Percentiles rank a stretch among this genome's conserved stretches.
phyloP scores from a whole-genome alignment of 2,113 vertebrate genomes.

The Ctenomys sociabilis region DNA sequence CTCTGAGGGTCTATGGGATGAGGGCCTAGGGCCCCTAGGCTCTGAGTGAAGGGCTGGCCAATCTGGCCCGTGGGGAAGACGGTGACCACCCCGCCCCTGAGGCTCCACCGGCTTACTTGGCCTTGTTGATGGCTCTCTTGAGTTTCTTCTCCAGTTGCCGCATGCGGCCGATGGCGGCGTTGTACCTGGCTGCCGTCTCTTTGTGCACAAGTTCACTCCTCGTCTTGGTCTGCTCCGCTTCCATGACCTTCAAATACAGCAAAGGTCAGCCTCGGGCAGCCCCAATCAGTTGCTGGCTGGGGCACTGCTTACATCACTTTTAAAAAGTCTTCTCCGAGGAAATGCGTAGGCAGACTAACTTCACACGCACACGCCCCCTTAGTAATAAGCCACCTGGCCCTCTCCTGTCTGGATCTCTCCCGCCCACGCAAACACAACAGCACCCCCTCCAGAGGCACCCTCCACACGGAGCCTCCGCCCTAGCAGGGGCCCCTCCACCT shows the following conservation, averaged over 20 bases:
- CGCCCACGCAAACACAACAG: background rate
- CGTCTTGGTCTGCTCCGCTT: constrained; percentile 95
- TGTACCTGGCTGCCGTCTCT: constrained; percentile 96
- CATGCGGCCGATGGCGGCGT: constrained; percentile 93
- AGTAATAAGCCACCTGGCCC: fast-evolving
- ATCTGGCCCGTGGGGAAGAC: background rate
- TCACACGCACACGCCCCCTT: too few relatives aligned
- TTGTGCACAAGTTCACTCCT: constrained; percentile 95
- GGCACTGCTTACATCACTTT: background rate
- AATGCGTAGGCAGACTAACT: background rate
- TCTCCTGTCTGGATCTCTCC: background rate
- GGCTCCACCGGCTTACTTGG: constrained; percentile 88
- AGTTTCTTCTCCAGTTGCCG: constrained; percentile 98
- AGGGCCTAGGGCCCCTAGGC: background rate
- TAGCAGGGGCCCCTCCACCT: background rate
- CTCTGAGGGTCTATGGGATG: too few relatives aligned
- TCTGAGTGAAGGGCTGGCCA: background rate
- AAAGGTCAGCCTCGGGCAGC: background rate
- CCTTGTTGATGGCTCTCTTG: constrained; percentile 97
- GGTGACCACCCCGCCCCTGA: fast-evolving
- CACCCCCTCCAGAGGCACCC: background rate
- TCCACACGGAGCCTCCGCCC: background rate
- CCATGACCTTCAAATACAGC: constrained; percentile 93
- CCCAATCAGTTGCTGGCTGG: background rate
- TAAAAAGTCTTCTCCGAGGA: background rate